Percentiles rank a stretch among this genome's conserved stretches.
Conservation (phyloP, 2,888 invertebrate species). For the Epirrhoe tristata region DNA sequence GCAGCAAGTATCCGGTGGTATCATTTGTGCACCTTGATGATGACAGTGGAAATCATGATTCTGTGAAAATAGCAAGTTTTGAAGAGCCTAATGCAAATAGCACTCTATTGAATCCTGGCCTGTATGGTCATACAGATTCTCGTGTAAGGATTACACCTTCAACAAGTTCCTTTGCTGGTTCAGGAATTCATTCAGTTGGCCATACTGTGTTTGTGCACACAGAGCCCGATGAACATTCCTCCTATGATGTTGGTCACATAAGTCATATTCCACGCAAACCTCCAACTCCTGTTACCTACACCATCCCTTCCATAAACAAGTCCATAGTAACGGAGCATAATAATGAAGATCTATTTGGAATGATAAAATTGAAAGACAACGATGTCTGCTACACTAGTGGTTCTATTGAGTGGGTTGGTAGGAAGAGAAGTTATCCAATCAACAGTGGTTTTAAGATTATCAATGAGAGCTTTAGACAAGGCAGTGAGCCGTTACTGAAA, state of each 20-base stretch:
- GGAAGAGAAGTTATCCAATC: constrained; percentile 73
- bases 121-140: constrained; percentile 43
- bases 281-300: constrained; percentile 68
- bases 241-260: constrained; percentile 66
- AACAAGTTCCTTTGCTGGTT: constrained; percentile 28
- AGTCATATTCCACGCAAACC: constrained; percentile 75
- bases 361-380: constrained; percentile 75
- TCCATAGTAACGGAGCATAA: constrained; percentile 49
- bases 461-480: constrained; percentile 51
- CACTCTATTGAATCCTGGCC: constrained; percentile 47
- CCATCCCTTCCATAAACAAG: constrained; percentile 63
- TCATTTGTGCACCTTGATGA: constrained; percentile 75
- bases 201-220: constrained; percentile 34
- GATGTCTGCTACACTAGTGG: constrained; percentile 82
- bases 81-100: constrained; percentile 62
- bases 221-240: constrained; percentile 34
- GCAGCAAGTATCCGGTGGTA: constrained; percentile 69
- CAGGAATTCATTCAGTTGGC: constrained; percentile 20
- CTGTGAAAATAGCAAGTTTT: constrained; percentile 44
- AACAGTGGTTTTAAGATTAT: constrained; percentile 78
- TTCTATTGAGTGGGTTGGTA: constrained; percentile 79
- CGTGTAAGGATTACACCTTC: constrained; percentile 30
- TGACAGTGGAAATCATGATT: constrained; percentile 46
- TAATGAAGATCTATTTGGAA: constrained; percentile 67
- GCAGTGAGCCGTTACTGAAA: constrained; percentile 57